These are phyloP conservation scores for Stictonetta naevosa DNA, from an alignment of 2,113 vertebrate species.

Conservation along the genomic window DNA sequence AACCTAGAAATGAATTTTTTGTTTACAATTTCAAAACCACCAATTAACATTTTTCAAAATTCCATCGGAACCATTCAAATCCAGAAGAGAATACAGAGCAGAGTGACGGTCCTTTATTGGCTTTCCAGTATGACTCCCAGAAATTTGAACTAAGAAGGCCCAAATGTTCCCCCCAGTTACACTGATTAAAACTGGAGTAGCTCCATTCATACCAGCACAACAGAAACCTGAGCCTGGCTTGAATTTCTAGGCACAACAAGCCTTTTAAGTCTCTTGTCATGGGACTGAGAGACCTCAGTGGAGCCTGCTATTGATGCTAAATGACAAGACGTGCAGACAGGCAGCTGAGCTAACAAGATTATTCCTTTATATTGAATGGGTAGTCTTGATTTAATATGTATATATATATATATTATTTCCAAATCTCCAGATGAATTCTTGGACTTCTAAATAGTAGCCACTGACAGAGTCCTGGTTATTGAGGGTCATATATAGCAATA, in stretches of 20 bases:
- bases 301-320: neutral
- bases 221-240: constrained; percentile 1
- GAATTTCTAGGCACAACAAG: neutral
- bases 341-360: neutral
- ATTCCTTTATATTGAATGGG: neutral
- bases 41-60: neutral
- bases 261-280: neutral
- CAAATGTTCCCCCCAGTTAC: neutral
- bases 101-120: neutral
- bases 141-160: neutral
- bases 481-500: fast-evolving
- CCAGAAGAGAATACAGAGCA: neutral
- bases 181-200: neutral
- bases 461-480: neutral
- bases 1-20: neutral
- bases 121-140: neutral
- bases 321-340: neutral
- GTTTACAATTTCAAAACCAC: neutral
- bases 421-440: neutral
- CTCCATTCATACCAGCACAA: constrained; percentile 17
- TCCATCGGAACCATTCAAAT: neutral
- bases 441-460: neutral
- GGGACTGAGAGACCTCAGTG: neutral
- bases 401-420: neutral
- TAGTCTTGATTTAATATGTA: no score